A percentile compares a stretch with the other conserved stretches of the same genome.
These are phyloP conservation scores for Ophion ellenae DNA, from an alignment of 2,888 invertebrate genomes.

Conservation along the genomic window DNA sequence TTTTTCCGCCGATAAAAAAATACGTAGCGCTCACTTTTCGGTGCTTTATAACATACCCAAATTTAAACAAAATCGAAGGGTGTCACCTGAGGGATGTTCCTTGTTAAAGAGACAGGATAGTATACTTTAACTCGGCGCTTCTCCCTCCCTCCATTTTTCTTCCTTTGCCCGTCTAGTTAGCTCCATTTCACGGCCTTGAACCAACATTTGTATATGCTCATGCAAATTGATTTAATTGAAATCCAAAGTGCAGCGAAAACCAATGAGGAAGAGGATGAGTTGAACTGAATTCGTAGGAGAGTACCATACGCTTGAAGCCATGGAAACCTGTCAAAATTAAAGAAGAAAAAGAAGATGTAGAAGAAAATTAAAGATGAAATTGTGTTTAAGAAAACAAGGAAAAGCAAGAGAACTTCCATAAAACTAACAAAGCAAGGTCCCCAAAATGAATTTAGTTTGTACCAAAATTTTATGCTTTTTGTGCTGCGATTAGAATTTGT, in stretches of 20 bases:
- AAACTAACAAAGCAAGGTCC: not conserved
- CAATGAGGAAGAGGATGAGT: slow-evolving; percentile 24
- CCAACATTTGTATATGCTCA: slow-evolving; percentile 82
- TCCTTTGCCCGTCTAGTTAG: slow-evolving; percentile 77
- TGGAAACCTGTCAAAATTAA: slow-evolving; percentile 17
- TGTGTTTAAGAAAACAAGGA: not conserved
- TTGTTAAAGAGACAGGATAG: slow-evolving; percentile 72
- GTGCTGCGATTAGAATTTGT: too few relatives aligned
- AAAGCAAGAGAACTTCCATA: not conserved
- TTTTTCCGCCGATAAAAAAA: too few relatives aligned
- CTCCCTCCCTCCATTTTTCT: slow-evolving; percentile 60
- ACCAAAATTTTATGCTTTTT: too few relatives aligned
- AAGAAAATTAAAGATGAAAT: slow-evolving; percentile 37
- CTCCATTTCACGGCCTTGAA: slow-evolving; percentile 82
- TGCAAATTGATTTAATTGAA: slow-evolving; percentile 83
- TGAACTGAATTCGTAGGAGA: slow-evolving; percentile 35
- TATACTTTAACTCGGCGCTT: slow-evolving; percentile 72
- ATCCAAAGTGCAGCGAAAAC: slow-evolving; percentile 79
- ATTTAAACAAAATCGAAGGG: too few relatives aligned
- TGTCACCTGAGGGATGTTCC: too few relatives aligned
- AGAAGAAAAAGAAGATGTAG: slow-evolving; percentile 59
- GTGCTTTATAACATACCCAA: too few relatives aligned
- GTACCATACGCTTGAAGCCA: slow-evolving; percentile 48
- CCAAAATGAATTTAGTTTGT: too few relatives aligned
- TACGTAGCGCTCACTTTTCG: too few relatives aligned